phyloP scores from a whole-genome alignment of 2,113 vertebrate species.

The Ahaetulla prasina region DNA sequence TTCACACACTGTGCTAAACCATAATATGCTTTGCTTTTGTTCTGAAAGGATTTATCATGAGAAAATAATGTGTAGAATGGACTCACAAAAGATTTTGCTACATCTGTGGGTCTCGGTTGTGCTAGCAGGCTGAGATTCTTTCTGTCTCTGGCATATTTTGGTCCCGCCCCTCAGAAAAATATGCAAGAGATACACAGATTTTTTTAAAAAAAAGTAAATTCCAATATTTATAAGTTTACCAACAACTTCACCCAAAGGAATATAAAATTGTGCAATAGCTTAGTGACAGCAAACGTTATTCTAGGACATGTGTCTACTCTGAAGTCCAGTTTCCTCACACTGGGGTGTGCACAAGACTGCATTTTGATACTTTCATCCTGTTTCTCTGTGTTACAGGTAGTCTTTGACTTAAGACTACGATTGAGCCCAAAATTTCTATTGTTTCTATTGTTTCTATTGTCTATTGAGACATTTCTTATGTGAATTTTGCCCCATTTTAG shows the following conservation, averaged over 20 bases:
- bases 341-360: neutral
- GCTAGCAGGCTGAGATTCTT: neutral
- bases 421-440: neutral
- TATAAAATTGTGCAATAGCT: neutral
- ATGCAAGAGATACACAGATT: neutral
- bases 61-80: neutral
- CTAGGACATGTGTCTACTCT: neutral
- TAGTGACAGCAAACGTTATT: neutral
- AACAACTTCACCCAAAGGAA: neutral
- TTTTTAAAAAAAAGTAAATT: neutral
- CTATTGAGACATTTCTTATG: neutral
- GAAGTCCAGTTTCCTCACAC: neutral
- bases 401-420: neutral
- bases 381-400: neutral
- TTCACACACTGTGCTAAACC: neutral
- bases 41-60: neutral
- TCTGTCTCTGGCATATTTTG: neutral
- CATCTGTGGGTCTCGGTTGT: neutral
- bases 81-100: neutral
- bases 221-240: neutral
- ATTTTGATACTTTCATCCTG: neutral
- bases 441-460: neutral
- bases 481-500: neutral
- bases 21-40: neutral
- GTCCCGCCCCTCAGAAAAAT: neutral